Evolutionary conservation across 2,888 invertebrate genomes (phyloP), one percentile per base, ranked within the genome.

Genomic region (Liodrosophila aerea): DNA sequence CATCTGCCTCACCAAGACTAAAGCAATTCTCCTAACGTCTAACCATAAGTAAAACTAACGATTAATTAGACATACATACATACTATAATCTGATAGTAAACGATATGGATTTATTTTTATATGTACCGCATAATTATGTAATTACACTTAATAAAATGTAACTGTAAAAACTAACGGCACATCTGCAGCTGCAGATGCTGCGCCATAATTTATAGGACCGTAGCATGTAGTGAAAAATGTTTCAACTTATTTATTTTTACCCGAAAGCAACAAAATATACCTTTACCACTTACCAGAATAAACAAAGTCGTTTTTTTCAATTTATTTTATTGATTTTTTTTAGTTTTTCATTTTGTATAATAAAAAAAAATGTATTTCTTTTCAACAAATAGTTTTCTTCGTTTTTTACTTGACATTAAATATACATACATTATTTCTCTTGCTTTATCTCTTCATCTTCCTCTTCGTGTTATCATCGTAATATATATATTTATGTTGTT

Each of bases 1-100:
- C 49, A 77, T 74, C 83, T 82, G 76, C 83, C 83, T 83, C 80
- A 82, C 61, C 61, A 75, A 78, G 78, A 78, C 83, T 82, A 75
- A 62, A 82, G 76, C 71, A 77, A 71, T 69, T 66, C 40, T 71
- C 53, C 72, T 54, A 58, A 59, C 13, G 43, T 49, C 36, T 51
- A 65, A 54, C 31, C 65, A 46, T 71, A 67, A 68, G 72, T 53
- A 44, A 44, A 50, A 11, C 30, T 39, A 30, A 37, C 8, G 16
- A 31, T 18, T 12, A 43, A n/a, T 9, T 22, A 7, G 4, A 29
- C 29, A 7, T 7, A 29, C 3, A 52, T 53, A 39, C 34, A 52
- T 11, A 27, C 40, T 40, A 18, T 36, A 29, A 29, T 46, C 11
- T 37, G 41, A 41, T 5, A 41, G 30, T 47, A 47, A 33, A 43